Percentiles rank a stretch among this genome's conserved stretches.
phyloP scores from a whole-genome alignment of 2,797 vertebrate species.

The Sebastes cheni region DNA sequence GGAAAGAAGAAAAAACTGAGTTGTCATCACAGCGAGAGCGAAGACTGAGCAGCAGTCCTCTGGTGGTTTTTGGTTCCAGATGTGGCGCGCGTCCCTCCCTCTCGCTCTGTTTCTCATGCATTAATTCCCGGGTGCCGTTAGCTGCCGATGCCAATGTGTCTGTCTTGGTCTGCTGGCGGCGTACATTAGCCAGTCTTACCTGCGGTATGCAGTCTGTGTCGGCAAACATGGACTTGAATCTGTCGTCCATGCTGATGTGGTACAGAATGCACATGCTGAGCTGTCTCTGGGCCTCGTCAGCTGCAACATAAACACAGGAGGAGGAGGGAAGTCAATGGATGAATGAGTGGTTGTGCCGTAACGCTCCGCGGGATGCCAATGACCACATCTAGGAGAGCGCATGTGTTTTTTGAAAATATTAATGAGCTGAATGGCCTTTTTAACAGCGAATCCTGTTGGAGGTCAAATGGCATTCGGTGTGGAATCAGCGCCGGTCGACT shows the following conservation, averaged over 20 bases:
- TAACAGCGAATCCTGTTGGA: slow-evolving; percentile 7
- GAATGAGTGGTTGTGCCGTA: slow-evolving; percentile 65
- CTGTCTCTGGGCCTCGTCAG: slow-evolving; percentile 93
- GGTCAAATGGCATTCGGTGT: slow-evolving; percentile 14
- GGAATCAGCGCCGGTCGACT: slow-evolving; percentile 24
- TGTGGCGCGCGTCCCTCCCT: slow-evolving; percentile 33
- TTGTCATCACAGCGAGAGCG: slow-evolving; percentile 19
- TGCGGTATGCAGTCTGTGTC: slow-evolving; percentile 94
- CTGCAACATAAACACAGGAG: slow-evolving; percentile 79
- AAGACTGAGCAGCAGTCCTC: slow-evolving; percentile 49
- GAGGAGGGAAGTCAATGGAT: slow-evolving; percentile 52
- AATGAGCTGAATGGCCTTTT: slow-evolving; percentile 61
- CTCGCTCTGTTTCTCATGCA: slow-evolving; percentile 13
- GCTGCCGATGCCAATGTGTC: slow-evolving; percentile 49
- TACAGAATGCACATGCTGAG: slow-evolving; percentile 93
- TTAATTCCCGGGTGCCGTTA: slow-evolving; percentile 43
- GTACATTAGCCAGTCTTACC: slow-evolving; percentile 81
- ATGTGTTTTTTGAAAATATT: slow-evolving; percentile 51
- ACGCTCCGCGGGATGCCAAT: slow-evolving; percentile 45
- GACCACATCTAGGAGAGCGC: slow-evolving; percentile 61
- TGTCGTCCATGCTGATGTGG: slow-evolving; percentile 94
- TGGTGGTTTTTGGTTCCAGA: slow-evolving; percentile 43
- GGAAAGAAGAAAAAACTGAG: slow-evolving; percentile 15
- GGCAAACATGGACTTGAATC: slow-evolving; percentile 93
- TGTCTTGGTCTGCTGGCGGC: slow-evolving; percentile 35